Evolutionary conservation across 2,113 vertebrate species (phyloP).

Genomic region (Aspiorhynchus laticeps): DNA sequence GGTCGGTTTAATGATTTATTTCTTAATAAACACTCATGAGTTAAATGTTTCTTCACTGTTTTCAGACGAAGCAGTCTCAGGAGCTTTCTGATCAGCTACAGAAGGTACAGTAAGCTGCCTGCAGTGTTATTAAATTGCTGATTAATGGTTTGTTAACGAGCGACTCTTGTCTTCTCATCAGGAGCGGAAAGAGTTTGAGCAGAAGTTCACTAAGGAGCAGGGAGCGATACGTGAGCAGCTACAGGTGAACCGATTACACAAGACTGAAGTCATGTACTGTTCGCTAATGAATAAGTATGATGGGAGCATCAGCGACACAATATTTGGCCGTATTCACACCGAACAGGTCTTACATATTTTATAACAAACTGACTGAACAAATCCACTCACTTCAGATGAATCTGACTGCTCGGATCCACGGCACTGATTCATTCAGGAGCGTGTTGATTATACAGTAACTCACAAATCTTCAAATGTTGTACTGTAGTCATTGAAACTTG

Average conservation of each 20-base stretch:
- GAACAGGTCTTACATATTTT: neutral
- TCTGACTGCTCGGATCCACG: too few relatives aligned
- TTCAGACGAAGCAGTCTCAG: constrained; percentile 86
- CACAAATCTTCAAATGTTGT: too few relatives aligned
- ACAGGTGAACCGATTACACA: constrained; percentile 77
- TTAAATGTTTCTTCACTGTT: constrained; percentile 62
- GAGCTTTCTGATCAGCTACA: constrained; percentile 86
- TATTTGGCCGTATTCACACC: neutral
- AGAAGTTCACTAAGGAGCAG: constrained; percentile 88
- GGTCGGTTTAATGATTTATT: neutral
- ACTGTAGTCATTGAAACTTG: too few relatives aligned
- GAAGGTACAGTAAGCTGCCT: constrained; percentile 80
- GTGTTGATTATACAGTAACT: too few relatives aligned
- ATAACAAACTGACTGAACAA: too few relatives aligned
- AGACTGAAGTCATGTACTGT: neutral
- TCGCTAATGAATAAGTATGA: neutral
- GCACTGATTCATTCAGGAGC: too few relatives aligned
- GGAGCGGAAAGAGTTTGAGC: constrained; percentile 91
- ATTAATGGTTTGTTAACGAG: neutral
- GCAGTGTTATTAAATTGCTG: neutral
- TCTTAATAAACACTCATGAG: constrained; percentile 20
- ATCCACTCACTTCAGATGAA: too few relatives aligned
- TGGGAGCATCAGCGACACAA: neutral
- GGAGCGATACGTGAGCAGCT: constrained; percentile 89
- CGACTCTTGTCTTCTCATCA: constrained; percentile 60